phyloP scores from a whole-genome alignment of 64 coral and sea anemone species.

The Montipora foliosa region DNA sequence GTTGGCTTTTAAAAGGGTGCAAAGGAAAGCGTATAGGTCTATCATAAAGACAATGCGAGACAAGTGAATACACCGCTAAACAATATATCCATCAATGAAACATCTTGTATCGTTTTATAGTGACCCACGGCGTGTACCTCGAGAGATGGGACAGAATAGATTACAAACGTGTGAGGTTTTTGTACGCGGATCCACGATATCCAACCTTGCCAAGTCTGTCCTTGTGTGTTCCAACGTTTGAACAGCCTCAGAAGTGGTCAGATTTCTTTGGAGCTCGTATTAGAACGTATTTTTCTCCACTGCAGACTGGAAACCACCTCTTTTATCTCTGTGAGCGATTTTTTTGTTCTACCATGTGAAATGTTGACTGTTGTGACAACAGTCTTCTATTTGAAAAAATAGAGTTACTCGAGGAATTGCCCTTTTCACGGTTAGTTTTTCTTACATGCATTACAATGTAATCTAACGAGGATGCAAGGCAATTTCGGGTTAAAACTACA shows the following conservation, averaged over 20 bases:
- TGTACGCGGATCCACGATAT: conserved; percentile 45
- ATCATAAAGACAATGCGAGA: too few relatives aligned
- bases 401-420: too few relatives aligned
- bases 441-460: too few relatives aligned
- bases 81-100: not conserved
- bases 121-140: conserved; percentile 47
- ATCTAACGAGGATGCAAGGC: too few relatives aligned
- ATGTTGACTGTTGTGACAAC: not conserved
- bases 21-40: too few relatives aligned
- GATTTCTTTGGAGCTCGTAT: conserved; percentile 52
- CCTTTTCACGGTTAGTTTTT: too few relatives aligned
- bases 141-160: conserved; percentile 92
- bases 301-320: conserved; percentile 38
- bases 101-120: not conserved
- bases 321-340: conserved; percentile 12
- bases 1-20: too few relatives aligned
- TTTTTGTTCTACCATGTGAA: not conserved
- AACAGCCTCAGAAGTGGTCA: conserved; percentile 76
- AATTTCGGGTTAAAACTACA: too few relatives aligned
- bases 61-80: too few relatives aligned
- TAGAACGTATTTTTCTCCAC: not conserved
- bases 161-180: conserved; percentile 40
- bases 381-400: too few relatives aligned
- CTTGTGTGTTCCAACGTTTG: conserved; percentile 31
- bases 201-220: conserved; percentile 61